Base-by-base conservation (phyloP, 2,113 vertebrate species). In the Percopsis transmontana region DNA sequence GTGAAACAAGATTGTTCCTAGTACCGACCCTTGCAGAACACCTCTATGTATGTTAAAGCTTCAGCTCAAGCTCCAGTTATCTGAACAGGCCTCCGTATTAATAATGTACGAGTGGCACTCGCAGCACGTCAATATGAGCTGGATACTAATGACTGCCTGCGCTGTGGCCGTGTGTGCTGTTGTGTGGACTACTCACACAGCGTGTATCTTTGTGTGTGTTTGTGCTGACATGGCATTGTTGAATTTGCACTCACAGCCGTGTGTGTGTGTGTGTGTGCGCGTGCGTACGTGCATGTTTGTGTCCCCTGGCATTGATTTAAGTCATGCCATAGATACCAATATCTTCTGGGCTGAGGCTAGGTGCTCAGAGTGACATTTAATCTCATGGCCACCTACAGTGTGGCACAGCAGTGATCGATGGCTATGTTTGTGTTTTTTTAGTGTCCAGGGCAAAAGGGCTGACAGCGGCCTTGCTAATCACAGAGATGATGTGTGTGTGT, bases 81-180 rank as follows among this genome's bases (percentile, higher is more conserved):
- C 77, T 72, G 39, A 82, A 85, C 68, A 79, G 80, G 23, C 79
- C 58, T 63, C 61, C 54, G 5, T 69, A 84, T 85, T 70, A 85
- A 87, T 86, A 83, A 87, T 87, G 73, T 68, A 87, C 83, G 74
- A 48, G 70, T 69, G 72, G 76, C 74, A 80, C 58, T 80, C 21
- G 20, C 21, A 6, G 58, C 73, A 62, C 41, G 3, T 84, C 69
- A 56, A 70, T 80, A 63, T 52, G 65, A 82, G 74, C 74, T 68
- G 67, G 68, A 73, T 59, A 68, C 66, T 63, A 64, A 72, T 67
- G 81, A 58, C 12, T 58, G 68, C 50, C 51, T 68, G 50, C 27
- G 23, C 42, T 47, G 23, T 62, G 44, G 27, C 5, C 8, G 27
- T 41, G 19, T 64, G 33, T 23, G 51, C 23, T 18, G 16, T 38